Evolutionary conservation across 2,888 invertebrate species (phyloP), one percentile per base, ranked within the genome.

Genomic region (Cantharis nigra): DNA sequence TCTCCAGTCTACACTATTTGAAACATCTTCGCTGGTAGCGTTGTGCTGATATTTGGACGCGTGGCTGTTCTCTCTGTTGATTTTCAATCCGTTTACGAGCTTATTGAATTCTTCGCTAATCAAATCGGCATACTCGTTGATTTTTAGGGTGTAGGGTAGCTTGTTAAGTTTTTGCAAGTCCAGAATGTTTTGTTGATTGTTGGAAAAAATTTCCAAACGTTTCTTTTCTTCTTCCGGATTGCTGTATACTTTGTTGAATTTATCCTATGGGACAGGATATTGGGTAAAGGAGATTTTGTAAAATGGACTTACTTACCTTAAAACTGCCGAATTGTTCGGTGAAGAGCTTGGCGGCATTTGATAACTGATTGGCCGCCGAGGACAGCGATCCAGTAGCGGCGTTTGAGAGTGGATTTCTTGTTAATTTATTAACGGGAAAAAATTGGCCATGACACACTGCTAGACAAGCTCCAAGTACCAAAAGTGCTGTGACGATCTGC

Each of bases 1-100:
- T 76, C 91, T 87, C 91, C 91, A 92, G 83, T 91, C 91, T 5
- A 91, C 87, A 7, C 79, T 70, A 0, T 87, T 83, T 0, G 91
- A 90, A 7, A 89, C 67, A 14, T 86, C 79, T n/a, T 88, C 85
- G 28, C 13, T 30, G 64, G 13, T 23, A 13, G 63, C 30, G 26
- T 69, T 72, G n/a, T 49, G 49, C 16, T 33, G 11, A 62, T 63
- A 63, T 73, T 72, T 78, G 18, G 65, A 74, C 7, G 26, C 71
- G 10, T 72, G 71, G 70, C 75, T 71, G 63, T 67, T 72, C 28
- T 78, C 63, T 63, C 79, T 9, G 33, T 63, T 70, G 26, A 63
- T 11, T 74, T 69, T 80, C 11, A 83, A 74, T 14, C 72, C 71
- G 14, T 75, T 76, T 1, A 74, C 20, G 16, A 76, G 30, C 11